Conservation (phyloP, 2,888 invertebrate genomes). For the Diaphora mendica region DNA sequence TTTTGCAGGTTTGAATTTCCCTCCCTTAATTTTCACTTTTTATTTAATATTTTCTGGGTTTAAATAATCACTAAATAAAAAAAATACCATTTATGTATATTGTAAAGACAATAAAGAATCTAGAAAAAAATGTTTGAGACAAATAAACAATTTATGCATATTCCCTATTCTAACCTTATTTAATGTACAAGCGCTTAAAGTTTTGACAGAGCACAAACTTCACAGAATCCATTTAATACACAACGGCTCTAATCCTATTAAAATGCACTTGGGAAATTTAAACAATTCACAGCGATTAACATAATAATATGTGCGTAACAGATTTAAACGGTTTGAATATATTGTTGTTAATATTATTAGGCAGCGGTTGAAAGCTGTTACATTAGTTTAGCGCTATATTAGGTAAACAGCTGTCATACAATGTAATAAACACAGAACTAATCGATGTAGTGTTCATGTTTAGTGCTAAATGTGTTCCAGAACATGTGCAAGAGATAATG, state of each 20-base stretch:
- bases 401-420: constrained; percentile 43
- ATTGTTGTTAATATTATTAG: constrained; percentile 31
- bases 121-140: no score
- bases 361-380: constrained; percentile 24
- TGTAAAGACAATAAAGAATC: no score
- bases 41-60: no score
- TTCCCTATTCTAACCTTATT: neutral
- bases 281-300: constrained; percentile 27
- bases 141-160: no score
- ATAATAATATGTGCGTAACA: constrained; percentile 22
- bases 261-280: constrained; percentile 31
- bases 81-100: no score
- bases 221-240: neutral
- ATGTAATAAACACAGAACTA: constrained; percentile 42
- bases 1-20: no score
- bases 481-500: constrained; percentile 40
- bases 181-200: neutral
- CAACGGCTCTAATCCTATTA: constrained; percentile 18
- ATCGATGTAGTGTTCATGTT: constrained; percentile 46
- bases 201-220: neutral
- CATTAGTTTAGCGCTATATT: constrained; percentile 41
- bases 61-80: no score
- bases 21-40: no score
- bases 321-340: constrained; percentile 25
- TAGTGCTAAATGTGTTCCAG: constrained; percentile 45